Percentiles rank a stretch among this genome's conserved stretches.
These are phyloP conservation scores for Solea solea DNA, from an alignment of 2,113 vertebrate genomes.

Conservation along the genomic window DNA sequence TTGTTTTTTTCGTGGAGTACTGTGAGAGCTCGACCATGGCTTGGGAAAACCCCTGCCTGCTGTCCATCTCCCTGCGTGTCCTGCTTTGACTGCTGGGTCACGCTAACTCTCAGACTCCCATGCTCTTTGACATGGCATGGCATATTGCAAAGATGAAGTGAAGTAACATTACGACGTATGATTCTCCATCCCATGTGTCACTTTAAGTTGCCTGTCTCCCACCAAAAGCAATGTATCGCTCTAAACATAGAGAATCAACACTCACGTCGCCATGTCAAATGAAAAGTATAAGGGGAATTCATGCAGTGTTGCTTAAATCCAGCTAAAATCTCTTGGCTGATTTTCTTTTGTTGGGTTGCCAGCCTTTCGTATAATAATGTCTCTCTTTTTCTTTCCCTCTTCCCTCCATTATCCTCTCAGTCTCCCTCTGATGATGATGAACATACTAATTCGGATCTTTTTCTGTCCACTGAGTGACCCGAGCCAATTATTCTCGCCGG, in stretches of 20 bases:
- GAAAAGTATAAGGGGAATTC: background rate
- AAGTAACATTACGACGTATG: conserved; percentile 36
- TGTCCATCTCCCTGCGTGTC: conserved; percentile 49
- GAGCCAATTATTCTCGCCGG: conserved; percentile 34
- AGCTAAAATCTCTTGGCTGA: background rate
- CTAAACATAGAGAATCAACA: background rate
- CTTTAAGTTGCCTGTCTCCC: conserved; percentile 6
- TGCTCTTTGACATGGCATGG: conserved; percentile 78
- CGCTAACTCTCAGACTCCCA: conserved; percentile 74
- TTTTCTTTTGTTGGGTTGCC: conserved; percentile 27
- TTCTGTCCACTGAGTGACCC: conserved; percentile 17
- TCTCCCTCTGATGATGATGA: conserved; percentile 27
- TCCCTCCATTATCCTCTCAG: conserved; percentile 1
- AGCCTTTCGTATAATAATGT: background rate
- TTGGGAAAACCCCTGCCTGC: conserved; percentile 75
- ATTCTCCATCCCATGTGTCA: conserved; percentile 36
- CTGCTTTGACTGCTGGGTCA: conserved; percentile 65
- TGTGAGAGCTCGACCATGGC: conserved; percentile 23
- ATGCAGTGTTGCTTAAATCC: background rate
- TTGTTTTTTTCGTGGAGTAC: conserved; percentile 53
- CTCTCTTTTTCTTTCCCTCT: conserved; percentile 6
- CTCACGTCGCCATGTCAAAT: background rate
- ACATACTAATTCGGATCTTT: conserved; percentile 38
- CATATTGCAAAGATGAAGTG: conserved; percentile 49
- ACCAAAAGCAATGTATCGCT: background rate